Percentiles rank a stretch among this genome's conserved stretches.
Evolutionary conservation across 2,113 vertebrate species (phyloP).

Genomic region (Pseudonaja textilis): DNA sequence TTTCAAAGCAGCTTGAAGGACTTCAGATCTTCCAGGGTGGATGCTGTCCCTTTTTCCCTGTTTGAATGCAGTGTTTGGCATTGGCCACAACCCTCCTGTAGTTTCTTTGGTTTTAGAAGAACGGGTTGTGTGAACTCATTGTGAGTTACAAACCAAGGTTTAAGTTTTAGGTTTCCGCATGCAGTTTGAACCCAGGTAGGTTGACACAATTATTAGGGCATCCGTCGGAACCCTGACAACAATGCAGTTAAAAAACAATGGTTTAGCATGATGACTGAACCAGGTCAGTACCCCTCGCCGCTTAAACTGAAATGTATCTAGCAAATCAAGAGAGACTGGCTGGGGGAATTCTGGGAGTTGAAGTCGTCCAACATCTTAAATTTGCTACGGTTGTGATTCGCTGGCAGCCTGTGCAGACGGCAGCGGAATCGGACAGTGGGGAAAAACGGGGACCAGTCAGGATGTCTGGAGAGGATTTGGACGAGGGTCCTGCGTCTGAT

Average conservation of each 20-base stretch:
- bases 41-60: background rate
- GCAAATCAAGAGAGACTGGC: background rate
- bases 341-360: background rate
- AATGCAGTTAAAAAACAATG: background rate
- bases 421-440: too few species aligned
- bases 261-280: background rate
- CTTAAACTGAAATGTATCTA: background rate
- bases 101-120: background rate
- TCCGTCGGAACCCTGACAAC: too few species aligned
- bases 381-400: background rate
- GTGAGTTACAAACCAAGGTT: background rate
- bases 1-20: background rate
- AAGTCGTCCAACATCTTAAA: background rate
- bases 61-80: background rate
- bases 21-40: background rate
- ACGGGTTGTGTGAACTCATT: background rate
- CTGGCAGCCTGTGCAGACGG: too few species aligned
- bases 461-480: too few species aligned
- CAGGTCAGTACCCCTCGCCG: background rate
- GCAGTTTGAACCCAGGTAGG: too few species aligned
- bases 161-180: background rate
- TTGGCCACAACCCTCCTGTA: background rate
- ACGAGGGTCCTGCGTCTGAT: too few species aligned
- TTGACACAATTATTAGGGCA: too few species aligned
- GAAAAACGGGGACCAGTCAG: too few species aligned